A percentile compares a stretch with the other conserved stretches of the same genome.
phyloP scores from a whole-genome alignment of 2,888 invertebrate species.

The Catocala fraxini region DNA sequence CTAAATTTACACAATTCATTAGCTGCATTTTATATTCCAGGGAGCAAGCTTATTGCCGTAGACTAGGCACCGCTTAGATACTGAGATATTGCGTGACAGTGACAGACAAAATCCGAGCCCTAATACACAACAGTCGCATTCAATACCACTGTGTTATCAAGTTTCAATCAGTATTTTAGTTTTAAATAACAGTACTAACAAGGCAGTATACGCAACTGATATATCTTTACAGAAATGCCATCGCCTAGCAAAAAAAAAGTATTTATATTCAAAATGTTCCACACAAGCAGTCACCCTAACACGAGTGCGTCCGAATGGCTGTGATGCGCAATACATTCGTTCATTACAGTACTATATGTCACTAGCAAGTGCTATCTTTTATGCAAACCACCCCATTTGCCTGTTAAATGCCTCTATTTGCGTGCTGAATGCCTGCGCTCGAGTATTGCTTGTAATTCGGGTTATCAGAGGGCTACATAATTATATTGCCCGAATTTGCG shows the following conservation, averaged over 20 bases:
- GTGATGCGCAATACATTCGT: conserved; percentile 9
- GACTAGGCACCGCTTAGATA: too few relatives aligned
- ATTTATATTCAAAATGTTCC: not conserved
- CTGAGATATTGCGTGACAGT: too few relatives aligned
- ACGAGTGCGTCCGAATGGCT: not conserved
- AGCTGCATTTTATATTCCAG: too few relatives aligned
- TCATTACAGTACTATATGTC: conserved; percentile 26
- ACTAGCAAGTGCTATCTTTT: conserved; percentile 31
- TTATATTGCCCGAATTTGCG: conserved; percentile 6
- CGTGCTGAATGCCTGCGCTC: conserved; percentile 26
- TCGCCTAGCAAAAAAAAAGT: too few relatives aligned
- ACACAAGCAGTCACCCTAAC: not conserved
- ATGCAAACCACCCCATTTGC: conserved; percentile 36
- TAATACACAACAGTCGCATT: not conserved
- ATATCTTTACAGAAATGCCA: not conserved
- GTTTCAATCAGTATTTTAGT: too few relatives aligned
- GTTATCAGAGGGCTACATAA: conserved; percentile 16
- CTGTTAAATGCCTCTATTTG: conserved; percentile 27
- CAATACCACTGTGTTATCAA: too few relatives aligned
- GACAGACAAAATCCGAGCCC: too few relatives aligned
- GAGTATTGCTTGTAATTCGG: conserved; percentile 9
- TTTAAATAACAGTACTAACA: too few relatives aligned
- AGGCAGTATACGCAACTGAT: not conserved
- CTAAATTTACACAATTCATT: too few relatives aligned
- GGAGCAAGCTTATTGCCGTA: too few relatives aligned